Conservation (phyloP, 1,140 invertebrate species). For the Solenopsis invicta region DNA sequence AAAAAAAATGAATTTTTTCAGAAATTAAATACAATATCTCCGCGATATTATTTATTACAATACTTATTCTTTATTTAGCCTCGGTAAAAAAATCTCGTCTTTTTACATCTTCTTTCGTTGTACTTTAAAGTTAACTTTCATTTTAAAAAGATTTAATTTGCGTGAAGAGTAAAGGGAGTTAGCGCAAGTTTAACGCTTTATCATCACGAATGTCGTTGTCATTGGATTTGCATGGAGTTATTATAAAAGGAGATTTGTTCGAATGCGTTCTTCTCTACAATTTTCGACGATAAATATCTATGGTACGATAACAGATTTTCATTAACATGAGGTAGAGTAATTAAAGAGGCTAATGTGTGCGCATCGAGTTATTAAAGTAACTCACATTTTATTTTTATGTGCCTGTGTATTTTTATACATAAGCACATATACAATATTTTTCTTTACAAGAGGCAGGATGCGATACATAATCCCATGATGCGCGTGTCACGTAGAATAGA, state of each 20-base stretch:
- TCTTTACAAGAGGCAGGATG: not conserved
- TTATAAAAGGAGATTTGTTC: constrained; percentile 22
- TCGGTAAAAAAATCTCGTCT: not conserved
- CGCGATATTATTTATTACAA: not conserved
- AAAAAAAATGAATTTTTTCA: not conserved
- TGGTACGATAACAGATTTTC: constrained; percentile 29
- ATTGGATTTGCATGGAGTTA: constrained; percentile 38
- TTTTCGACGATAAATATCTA: constrained; percentile 11
- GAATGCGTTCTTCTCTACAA: not conserved
- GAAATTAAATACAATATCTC: not conserved
- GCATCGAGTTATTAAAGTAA: not conserved
- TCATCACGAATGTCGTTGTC: constrained; percentile 14
- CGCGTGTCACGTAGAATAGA: not conserved
- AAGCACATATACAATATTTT: not conserved
- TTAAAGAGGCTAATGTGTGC: constrained; percentile 26
- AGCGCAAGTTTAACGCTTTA: constrained; percentile 25
- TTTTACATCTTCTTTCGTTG: not conserved
- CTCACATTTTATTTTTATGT: constrained; percentile 14
- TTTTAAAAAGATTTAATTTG: constrained; percentile 11
- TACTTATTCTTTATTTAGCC: not conserved
- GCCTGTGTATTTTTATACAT: constrained; percentile 9
- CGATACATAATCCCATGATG: not conserved
- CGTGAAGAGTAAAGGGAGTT: not conserved
- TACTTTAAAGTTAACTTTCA: constrained; percentile 33
- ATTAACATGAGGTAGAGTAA: constrained; percentile 27